Base-by-base conservation (phyloP, 2,888 invertebrate species). In the Harpalus rufipes region DNA sequence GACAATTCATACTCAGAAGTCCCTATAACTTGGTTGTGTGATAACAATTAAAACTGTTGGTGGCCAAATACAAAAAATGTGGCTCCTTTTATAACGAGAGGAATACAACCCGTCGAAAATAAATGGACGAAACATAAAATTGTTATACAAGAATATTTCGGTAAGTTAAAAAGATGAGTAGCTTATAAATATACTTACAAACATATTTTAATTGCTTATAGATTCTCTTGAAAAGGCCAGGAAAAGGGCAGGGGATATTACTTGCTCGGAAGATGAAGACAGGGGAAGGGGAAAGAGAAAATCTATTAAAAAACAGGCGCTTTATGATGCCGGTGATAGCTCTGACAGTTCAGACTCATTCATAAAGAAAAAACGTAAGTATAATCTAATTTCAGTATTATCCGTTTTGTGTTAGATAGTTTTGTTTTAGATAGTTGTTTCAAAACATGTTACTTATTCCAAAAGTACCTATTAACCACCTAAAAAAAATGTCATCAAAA, bases 151-250 rank as follows among this genome's bases (percentile, higher is more conserved):
- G 58, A 58, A 58, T 58, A 58, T 58, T 58, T 58, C 58, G 58
- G 58, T 58, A 14, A 58, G 2, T 58, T 58, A 16, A 58, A 58
- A 58, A 58, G 1, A 58, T 58, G 14, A 58, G 58, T 58, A 58
- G 58, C 58, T 7, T 14, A 4, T 58, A 58, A 16, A 58, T 58
- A 58, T 58, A 58, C 58, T 58, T 58, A 58, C 1, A 7, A 58
- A 58, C 58, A 58, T 58, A 58, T 58, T 58, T 58, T 58, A 58
- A 58, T 58, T n/a, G 16, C 14, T 58, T 58, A 58, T 58, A 58
- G 58, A 58, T 58, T 58, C 10, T n/a, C 58, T 58, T 58, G 58
- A 58, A n/a, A 58, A 58, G n/a, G 58, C 58, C 58, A 8, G 58
- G 16, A 58, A 58, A 58, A 58, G 7, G n/a, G 58, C 58, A 58